These are phyloP conservation scores for Caenorhabditis sulstoni DNA, from an alignment of 2,888 invertebrate genomes.

Conservation along the genomic window DNA sequence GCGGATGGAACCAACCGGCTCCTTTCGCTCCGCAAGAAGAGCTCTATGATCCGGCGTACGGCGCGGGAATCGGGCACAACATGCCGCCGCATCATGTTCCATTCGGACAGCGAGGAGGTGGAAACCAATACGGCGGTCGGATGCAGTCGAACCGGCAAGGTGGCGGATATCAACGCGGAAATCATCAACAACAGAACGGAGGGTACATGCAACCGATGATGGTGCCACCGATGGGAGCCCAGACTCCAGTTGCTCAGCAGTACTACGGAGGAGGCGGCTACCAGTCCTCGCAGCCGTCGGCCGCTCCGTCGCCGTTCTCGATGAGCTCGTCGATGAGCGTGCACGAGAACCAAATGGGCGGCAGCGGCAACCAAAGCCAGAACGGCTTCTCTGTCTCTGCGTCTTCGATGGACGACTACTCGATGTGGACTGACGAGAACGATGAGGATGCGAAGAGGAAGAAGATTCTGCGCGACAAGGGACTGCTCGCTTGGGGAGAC, in stretches of 20 bases:
- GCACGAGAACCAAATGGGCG: constrained; percentile 12
- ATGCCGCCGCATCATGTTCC: constrained; percentile 30
- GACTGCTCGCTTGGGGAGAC: constrained; percentile 56
- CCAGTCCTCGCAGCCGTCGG: constrained; percentile 24
- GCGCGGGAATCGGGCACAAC: constrained; percentile 9
- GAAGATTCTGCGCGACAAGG: constrained; percentile 57
- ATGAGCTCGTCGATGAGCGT: constrained; percentile 19
- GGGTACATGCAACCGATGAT: constrained; percentile 40
- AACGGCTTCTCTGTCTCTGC: constrained; percentile 28
- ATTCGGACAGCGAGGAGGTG: constrained; percentile 27
- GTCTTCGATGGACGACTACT: constrained; percentile 57
- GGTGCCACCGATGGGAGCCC: constrained; percentile 7
- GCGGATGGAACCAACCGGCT: constrained; percentile 45
- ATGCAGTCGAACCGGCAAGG: constrained; percentile 32
- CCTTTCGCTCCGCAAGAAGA: constrained; percentile 53
- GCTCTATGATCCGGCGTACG: constrained; percentile 44
- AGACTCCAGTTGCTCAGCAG: constrained; percentile 8
- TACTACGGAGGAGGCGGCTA: constrained; percentile 12
- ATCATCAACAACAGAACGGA: constrained; percentile 15
- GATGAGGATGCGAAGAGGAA: constrained; percentile 61
- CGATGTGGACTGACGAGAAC: constrained; percentile 63
- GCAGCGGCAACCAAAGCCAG: constrained; percentile 1
- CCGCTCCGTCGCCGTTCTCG: constrained; percentile 39
- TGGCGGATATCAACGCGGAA: constrained; percentile 8
- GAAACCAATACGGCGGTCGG: constrained; percentile 37